Conservation (phyloP, 2,113 vertebrate genomes). For the Sinocyclocheilus anophthalmus region DNA sequence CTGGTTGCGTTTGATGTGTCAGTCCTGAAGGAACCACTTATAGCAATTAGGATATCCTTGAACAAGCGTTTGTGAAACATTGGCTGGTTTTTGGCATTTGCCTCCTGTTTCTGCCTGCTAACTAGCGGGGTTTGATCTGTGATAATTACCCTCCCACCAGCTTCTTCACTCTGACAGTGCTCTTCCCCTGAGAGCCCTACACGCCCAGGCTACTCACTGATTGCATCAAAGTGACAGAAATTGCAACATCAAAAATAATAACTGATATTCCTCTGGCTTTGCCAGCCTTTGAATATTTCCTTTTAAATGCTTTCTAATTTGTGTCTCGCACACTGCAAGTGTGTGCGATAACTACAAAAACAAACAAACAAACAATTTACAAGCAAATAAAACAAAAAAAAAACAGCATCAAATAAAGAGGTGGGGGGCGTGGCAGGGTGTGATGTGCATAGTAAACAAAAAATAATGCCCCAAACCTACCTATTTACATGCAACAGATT, state of each 20-base stretch:
- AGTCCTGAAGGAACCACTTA: constrained; percentile 94
- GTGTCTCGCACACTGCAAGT: constrained; percentile 66
- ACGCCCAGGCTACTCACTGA: constrained; percentile 77
- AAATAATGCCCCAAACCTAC: too few relatives aligned
- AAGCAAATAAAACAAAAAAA: too few relatives aligned
- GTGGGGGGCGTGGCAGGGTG: too few relatives aligned
- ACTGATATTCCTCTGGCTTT: constrained; percentile 79
- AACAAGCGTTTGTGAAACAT: constrained; percentile 95
- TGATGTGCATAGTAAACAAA: too few relatives aligned
- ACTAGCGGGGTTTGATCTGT: constrained; percentile 91
- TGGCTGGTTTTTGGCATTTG: constrained; percentile 89
- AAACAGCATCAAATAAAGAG: too few relatives aligned
- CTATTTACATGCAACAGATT: too few relatives aligned
- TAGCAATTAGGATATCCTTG: constrained; percentile 99
- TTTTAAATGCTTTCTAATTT: constrained; percentile 82
- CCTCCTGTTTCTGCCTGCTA: constrained; percentile 84
- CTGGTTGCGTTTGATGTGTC: constrained; percentile 89
- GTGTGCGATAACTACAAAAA: too few relatives aligned
- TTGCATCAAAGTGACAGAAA: constrained; percentile 85
- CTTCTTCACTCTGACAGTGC: constrained; percentile 86
- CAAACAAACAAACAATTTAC: too few relatives aligned
- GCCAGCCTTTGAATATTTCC: constrained; percentile 80
- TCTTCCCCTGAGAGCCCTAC: constrained; percentile 79
- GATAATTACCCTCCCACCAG: constrained; percentile 89
- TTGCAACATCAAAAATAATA: constrained; percentile 88